Percentiles rank a stretch among this genome's conserved stretches.
Conservation (phyloP, 2,888 invertebrate genomes). For the Cloeon dipterum region DNA sequence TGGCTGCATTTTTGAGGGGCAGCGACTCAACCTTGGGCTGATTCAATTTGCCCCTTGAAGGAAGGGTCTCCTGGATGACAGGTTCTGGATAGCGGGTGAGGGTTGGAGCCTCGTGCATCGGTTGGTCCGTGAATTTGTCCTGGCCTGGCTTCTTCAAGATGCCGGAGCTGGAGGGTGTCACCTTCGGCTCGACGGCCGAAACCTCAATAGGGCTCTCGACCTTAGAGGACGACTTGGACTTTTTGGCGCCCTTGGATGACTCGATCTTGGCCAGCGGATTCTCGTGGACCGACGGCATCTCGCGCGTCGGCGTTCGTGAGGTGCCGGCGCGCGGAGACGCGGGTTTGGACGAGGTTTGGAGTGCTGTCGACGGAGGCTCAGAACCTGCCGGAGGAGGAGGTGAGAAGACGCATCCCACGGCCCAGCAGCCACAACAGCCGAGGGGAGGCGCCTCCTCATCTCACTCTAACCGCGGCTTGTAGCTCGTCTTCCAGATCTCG, state of each 20-base stretch:
- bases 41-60: background rate
- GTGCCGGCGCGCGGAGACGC: background rate
- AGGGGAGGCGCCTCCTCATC: constrained; percentile 2
- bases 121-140: constrained; percentile 1
- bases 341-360: background rate
- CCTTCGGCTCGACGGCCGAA: background rate
- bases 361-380: background rate
- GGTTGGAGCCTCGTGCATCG: background rate
- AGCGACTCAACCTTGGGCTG: background rate
- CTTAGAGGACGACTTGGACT: background rate
- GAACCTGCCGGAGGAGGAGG: too few species aligned
- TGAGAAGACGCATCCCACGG: constrained; percentile 1
- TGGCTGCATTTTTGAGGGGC: constrained; percentile 1
- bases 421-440: constrained; percentile 2
- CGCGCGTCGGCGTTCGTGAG: background rate
- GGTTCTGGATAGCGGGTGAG: constrained; percentile 1
- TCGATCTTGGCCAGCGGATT: constrained; percentile 1
- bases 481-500: constrained; percentile 90
- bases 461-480: constrained; percentile 77
- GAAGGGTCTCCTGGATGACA: background rate
- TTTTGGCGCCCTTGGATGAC: background rate
- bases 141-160: background rate
- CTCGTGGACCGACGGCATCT: background rate
- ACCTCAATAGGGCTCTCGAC: background rate
- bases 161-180: background rate